Base-by-base conservation (phyloP, 2,113 vertebrate genomes). In the Pollimyrus isidori region DNA sequence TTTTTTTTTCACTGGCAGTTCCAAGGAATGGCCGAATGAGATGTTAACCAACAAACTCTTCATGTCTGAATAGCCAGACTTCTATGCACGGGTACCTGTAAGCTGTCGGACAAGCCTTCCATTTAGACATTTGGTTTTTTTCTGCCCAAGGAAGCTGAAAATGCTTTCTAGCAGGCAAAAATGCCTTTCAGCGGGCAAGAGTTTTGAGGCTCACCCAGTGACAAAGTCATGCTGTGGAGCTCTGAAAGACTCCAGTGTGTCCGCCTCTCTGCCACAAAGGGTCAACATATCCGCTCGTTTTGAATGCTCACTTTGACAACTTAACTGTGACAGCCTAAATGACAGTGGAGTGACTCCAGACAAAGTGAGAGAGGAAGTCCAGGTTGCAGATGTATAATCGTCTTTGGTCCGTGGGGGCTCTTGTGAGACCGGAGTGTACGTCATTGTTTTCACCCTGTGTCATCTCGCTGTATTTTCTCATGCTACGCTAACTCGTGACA, bases 181-280 rank as follows among this genome's bases (percentile, higher is more conserved):
- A 48, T 87, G 35, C 48, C 84, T 56, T 80, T 56, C 26, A 87
- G 39, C 10, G 3, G 6, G 88, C 85, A 56, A 73, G 19, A 48
- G 65, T 90, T 69, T 87, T 21, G 86, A 76, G 87, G 92, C 92
- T 93, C 91, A 62, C 87, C 90, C 91, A 3, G 90, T 94, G 93
- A 91, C 93, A 90, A 92, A 69, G 76, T 56, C 19, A 39, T 58
- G 45, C 88, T 65, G 88, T 87, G 89, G 88, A 88, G 85, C 45
- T 58, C 85, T 95, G 93, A 96, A 94, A 93, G 90, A 58, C 0
- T 80, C 26, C 91, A 92, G 92, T 95, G 95, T 96, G 89, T 45
- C 2, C 15, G 13, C 87, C 82, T 15, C 48, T 52, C 3, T 91
- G 48, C 91, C 91, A 87, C 89, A 91, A 89, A 92, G 89, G 87